Percentiles rank a stretch among this genome's conserved stretches.
Evolutionary conservation across 2,797 vertebrate species (phyloP).

Genomic region (Esox masquinongy): DNA sequence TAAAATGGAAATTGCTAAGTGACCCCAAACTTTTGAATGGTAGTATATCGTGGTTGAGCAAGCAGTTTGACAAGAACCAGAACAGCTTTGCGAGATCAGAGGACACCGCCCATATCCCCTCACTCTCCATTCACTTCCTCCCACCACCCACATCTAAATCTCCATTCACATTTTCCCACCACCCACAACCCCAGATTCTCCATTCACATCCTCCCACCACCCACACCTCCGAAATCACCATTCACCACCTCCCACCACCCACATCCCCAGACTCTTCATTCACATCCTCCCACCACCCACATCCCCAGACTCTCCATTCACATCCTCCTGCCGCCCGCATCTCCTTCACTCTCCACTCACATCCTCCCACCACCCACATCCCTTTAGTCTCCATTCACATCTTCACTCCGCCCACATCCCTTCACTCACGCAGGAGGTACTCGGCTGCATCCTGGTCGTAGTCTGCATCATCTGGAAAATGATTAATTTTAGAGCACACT

Average conservation of each 20-base stretch:
- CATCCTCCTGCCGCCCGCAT: neutral
- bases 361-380: neutral
- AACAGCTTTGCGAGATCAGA: too few relatives aligned
- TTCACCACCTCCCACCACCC: neutral
- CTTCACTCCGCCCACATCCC: slow-evolving; percentile 57
- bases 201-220: neutral
- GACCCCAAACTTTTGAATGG: too few relatives aligned
- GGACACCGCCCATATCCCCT: too few relatives aligned
- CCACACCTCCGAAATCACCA: neutral
- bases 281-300: neutral
- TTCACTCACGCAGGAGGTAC: slow-evolving; percentile 88
- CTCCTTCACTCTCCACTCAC: too few relatives aligned
- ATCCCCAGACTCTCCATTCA: neutral
- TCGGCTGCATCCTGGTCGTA: slow-evolving; percentile 94
- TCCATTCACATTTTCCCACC: neutral
- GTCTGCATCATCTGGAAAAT: slow-evolving; percentile 92
- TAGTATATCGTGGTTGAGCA: too few relatives aligned
- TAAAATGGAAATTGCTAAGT: too few relatives aligned
- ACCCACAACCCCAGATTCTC: neutral
- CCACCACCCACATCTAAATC: neutral
- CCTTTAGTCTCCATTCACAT: neutral
- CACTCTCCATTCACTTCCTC: neutral
- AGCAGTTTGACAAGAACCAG: too few relatives aligned
- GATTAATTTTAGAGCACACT: slow-evolving; percentile 92
- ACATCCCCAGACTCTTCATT: neutral